Base-by-base conservation (phyloP, 2,888 invertebrate species). In the Acanthosoma haemorrhoidale region DNA sequence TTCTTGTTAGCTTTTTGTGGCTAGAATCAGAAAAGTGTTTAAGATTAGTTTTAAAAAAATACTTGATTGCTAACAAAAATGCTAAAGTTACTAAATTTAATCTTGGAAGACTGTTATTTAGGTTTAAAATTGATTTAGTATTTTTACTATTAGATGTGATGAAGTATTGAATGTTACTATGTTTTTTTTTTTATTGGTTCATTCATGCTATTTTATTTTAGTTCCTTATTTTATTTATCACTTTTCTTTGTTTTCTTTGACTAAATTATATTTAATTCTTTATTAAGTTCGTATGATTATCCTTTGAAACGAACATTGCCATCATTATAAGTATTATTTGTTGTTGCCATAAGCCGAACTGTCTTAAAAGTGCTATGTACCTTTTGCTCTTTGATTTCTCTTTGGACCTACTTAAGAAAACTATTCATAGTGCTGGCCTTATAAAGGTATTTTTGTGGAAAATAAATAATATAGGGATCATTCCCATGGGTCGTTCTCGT, bases 11-110 rank as follows among this genome's bases (percentile, higher is more conserved):
- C n/a, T n/a, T n/a, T n/a, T n/a, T n/a, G n/a, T n/a, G n/a, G n/a
- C n/a, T n/a, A n/a, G n/a, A n/a, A n/a, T 36, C 9, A 36, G 8
- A 36, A 9, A 11, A 11, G 13, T n/a, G 8, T 11, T 36, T 36
- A 36, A 11, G 8, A 36, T 36, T 36, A 36, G 13, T 11, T 36
- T 36, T 36, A 9, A 36, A 11, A 11, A 36, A 16, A 15, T 60
- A 34, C 16, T 60, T 31, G 29, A 36, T 59, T 32, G 29, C 8
- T 15, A 9, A 60, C 16, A 16, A 29, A 34, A 60, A 60, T 60
- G 16, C 32, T 32, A 60, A 21, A 60, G 60, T 60, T 34, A 60
- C 60, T 60, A 36, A 60, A 60, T 34, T 60, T 15, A 36, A 60
- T 51, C 51, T 13, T 25, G 13, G 2, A 51, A 51, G 51, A 51